Conservation (phyloP, 2,797 vertebrate genomes). For the Yasuhikotakia modesta region DNA sequence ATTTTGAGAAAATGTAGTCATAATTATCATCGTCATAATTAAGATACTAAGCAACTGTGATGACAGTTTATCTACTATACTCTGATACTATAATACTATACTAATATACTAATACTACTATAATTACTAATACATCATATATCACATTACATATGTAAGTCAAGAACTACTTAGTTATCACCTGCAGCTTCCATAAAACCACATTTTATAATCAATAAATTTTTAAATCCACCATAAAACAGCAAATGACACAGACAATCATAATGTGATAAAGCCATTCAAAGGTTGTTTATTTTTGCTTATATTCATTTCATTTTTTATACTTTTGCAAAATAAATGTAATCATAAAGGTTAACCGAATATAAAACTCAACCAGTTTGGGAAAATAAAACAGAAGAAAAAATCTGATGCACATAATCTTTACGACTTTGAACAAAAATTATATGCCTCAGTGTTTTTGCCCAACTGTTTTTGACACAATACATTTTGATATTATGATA, state of each 20-base stretch:
- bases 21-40: not conserved
- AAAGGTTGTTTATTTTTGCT: constrained; percentile 44
- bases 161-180: not conserved
- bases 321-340: constrained; percentile 18
- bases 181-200: not conserved
- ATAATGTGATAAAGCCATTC: constrained; percentile 3
- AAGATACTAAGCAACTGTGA: not conserved
- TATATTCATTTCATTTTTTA: constrained; percentile 15
- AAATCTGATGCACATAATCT: not conserved
- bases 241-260: not conserved
- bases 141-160: not conserved
- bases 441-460: constrained; percentile 2
- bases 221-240: not conserved
- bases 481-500: constrained; percentile 4
- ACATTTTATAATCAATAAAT: not conserved
- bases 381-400: not conserved
- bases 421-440: not conserved
- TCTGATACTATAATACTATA: too few species aligned
- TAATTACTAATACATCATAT: not conserved
- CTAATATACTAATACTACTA: too few species aligned
- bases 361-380: not conserved
- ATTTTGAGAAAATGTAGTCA: not conserved
- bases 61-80: not conserved
- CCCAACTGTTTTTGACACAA: constrained; percentile 19
- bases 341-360: not conserved